Percentiles rank a stretch among this genome's conserved stretches.
phyloP scores from a whole-genome alignment of 2,113 vertebrate genomes.

The Isurus oxyrinchus region DNA sequence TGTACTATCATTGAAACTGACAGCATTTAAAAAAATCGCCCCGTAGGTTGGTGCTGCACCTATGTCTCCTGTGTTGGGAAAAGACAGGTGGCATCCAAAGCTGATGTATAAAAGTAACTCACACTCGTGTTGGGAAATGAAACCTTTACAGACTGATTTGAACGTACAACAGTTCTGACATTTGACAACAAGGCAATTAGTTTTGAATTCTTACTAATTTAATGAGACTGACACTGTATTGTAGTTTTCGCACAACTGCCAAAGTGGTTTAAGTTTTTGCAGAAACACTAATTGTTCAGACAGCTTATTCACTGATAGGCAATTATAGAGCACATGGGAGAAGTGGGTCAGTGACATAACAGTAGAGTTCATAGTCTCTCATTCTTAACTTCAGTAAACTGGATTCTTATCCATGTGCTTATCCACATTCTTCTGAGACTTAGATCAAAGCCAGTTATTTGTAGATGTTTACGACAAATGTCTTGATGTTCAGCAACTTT shows the following conservation, averaged over 20 bases:
- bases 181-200: background rate
- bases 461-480: background rate
- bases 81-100: background rate
- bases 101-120: background rate
- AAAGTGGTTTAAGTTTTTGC: background rate
- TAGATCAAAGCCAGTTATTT: background rate
- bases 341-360: background rate
- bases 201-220: background rate
- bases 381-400: background rate
- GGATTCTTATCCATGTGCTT: background rate
- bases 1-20: background rate
- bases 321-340: background rate
- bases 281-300: conserved; percentile 23
- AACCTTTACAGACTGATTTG: background rate
- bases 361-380: background rate
- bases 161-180: conserved; percentile 3
- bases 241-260: background rate
- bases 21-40: background rate
- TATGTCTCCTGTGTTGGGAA: background rate
- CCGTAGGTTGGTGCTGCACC: background rate
- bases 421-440: background rate
- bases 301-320: conserved; percentile 13
- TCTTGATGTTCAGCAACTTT: background rate
- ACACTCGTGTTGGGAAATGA: background rate
- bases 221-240: background rate